Evolutionary conservation across 2,797 vertebrate species (phyloP).

Genomic region (Etheostoma nigrum): DNA sequence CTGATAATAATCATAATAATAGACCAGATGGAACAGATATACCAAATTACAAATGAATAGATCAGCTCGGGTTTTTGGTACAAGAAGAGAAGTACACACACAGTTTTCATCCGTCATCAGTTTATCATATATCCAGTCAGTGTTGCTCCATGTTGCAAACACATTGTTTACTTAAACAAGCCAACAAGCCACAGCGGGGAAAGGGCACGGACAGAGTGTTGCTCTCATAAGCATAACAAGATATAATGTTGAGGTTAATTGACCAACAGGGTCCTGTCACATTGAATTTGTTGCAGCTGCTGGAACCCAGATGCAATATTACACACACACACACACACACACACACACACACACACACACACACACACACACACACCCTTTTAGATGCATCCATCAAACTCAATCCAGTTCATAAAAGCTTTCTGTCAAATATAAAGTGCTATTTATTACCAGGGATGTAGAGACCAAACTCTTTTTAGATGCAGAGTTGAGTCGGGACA

Average conservation of each 20-base stretch:
- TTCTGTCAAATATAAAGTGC: constrained; percentile 34
- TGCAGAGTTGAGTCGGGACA: not conserved
- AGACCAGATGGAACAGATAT: not conserved
- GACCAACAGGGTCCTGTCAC: constrained; percentile 81
- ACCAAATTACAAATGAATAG: constrained; percentile 2
- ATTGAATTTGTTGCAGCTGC: constrained; percentile 76
- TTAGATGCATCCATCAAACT: constrained; percentile 39
- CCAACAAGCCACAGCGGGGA: constrained; percentile 44
- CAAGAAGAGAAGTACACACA: not conserved
- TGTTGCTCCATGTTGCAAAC: constrained; percentile 29
- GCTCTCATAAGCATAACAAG: constrained; percentile 75
- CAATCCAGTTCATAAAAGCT: constrained; percentile 32
- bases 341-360: constrained; percentile 9
- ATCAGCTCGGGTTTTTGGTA: not conserved
- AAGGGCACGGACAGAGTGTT: constrained; percentile 47
- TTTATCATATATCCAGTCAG: not conserved
- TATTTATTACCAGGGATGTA: constrained; percentile 10
- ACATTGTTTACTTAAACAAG: constrained; percentile 53
- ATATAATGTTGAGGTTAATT: constrained; percentile 85
- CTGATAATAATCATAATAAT: constrained; percentile 16
- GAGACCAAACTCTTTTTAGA: constrained; percentile 15
- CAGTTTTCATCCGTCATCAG: constrained; percentile 2
- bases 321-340: constrained; percentile 33
- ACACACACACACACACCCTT: constrained; percentile 17
- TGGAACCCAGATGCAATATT: constrained; percentile 68